A percentile compares a stretch with the other conserved stretches of the same genome.
Conservation (phyloP, 2,888 invertebrate species). For the Cataglyphis rosenhaueri region DNA sequence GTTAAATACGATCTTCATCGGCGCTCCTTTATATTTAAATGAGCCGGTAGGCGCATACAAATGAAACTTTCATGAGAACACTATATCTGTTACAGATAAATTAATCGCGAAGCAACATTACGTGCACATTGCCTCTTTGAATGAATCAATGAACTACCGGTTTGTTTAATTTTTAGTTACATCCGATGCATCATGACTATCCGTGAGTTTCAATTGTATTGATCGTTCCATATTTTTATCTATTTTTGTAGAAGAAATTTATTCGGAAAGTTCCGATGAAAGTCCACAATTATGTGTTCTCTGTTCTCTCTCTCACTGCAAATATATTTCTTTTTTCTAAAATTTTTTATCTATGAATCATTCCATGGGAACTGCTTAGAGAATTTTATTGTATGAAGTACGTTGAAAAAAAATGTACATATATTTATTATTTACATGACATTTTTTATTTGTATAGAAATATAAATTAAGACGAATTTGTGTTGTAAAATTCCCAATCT, state of each 20-base stretch:
- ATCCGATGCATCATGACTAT: background rate
- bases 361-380: background rate
- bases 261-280: background rate
- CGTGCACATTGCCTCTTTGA: constrained; percentile 52
- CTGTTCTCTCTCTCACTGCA: background rate
- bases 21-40: constrained; percentile 72
- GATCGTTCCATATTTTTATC: background rate
- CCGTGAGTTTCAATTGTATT: background rate
- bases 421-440: background rate
- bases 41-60: constrained; percentile 64
- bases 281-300: background rate
- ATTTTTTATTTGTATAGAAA: background rate
- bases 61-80: constrained; percentile 61
- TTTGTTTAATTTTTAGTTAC: constrained; percentile 20
- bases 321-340: background rate
- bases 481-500: background rate
- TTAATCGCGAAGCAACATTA: constrained; percentile 56
- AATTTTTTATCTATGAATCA: background rate
- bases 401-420: background rate
- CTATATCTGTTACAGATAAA: constrained; percentile 58
- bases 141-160: background rate
- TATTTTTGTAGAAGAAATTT: background rate
- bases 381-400: background rate
- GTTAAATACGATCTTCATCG: constrained; percentile 60
- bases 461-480: background rate